Evolutionary conservation across 2,797 vertebrate species (phyloP).

Genomic region (Sardinella longiceps): DNA sequence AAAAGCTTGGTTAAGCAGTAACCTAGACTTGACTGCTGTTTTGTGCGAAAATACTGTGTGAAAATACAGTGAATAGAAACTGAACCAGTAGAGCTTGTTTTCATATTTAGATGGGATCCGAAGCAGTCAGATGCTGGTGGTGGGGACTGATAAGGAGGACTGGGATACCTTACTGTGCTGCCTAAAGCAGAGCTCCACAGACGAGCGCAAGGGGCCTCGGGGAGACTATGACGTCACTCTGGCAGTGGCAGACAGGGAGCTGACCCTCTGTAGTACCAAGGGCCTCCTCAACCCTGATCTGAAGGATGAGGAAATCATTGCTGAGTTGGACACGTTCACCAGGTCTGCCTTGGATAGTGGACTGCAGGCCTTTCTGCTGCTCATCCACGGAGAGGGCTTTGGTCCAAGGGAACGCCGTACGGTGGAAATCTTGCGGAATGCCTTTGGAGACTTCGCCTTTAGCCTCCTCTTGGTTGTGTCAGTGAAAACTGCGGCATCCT

Average conservation of each 20-base stretch:
- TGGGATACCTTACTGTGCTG: constrained; percentile 50
- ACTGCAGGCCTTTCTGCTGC: constrained; percentile 51
- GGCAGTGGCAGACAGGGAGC: neutral
- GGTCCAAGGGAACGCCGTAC: constrained; percentile 47
- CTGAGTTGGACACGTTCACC: constrained; percentile 47
- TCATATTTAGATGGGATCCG: constrained; percentile 35
- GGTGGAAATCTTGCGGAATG: constrained; percentile 49
- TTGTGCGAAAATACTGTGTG: too few relatives aligned
- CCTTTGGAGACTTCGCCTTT: constrained; percentile 53
- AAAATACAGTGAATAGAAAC: too few relatives aligned
- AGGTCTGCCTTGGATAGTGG: constrained; percentile 30
- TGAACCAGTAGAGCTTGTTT: neutral
- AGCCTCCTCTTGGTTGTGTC: constrained; percentile 57
- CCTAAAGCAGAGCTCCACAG: constrained; percentile 28
- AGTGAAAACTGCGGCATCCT: constrained; percentile 47
- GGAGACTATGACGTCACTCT: constrained; percentile 45
- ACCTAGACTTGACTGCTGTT: too few relatives aligned
- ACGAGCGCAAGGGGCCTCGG: constrained; percentile 36
- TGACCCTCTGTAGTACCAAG: constrained; percentile 47
- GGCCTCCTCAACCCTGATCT: constrained; percentile 42
- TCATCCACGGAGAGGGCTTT: constrained; percentile 58
- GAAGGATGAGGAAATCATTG: constrained; percentile 48
- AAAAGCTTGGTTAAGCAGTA: too few relatives aligned
- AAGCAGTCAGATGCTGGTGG: constrained; percentile 44
- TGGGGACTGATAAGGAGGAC: constrained; percentile 47